Evolutionary conservation across 1,140 invertebrate species (phyloP).

Genomic region (Euura lappo): DNA sequence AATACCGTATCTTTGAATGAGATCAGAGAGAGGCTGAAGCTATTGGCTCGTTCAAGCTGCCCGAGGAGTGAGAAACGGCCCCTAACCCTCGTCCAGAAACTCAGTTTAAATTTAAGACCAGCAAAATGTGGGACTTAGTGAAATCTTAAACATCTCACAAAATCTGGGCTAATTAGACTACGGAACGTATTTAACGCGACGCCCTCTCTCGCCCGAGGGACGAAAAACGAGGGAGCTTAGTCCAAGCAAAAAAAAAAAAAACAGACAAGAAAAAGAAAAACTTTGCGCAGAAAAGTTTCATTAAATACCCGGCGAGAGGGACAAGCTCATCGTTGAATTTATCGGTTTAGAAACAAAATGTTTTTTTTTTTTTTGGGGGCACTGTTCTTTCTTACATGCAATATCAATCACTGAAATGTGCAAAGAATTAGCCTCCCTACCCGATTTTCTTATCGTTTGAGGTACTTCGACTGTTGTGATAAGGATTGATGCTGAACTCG

Average conservation of each 20-base stretch:
- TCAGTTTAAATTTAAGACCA: not conserved
- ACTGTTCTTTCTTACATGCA: too few relatives aligned
- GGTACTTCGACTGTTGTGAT: too few relatives aligned
- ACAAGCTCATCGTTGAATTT: not conserved
- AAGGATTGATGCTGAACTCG: too few relatives aligned
- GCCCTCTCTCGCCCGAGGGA: not conserved
- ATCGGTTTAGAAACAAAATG: too few relatives aligned
- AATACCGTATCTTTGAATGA: not conserved
- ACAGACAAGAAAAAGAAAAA: not conserved
- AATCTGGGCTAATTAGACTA: slow-evolving; percentile 2
- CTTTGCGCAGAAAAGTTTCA: not conserved
- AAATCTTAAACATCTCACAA: not conserved
- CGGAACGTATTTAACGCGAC: not conserved
- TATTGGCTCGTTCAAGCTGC: not conserved
- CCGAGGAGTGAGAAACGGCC: not conserved
- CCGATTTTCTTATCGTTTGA: too few relatives aligned
- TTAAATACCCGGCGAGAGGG: not conserved
- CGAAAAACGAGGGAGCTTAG: not conserved
- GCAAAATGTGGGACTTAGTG: not conserved
- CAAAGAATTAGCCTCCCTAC: too few relatives aligned
- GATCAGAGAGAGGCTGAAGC: not conserved
- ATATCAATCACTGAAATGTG: too few relatives aligned
- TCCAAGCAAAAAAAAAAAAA: too few relatives aligned
- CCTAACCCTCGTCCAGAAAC: not conserved
- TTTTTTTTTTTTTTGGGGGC: too few relatives aligned